Evolutionary conservation across 2,888 invertebrate species (phyloP).

Genomic region (Philopedon plagiatum): DNA sequence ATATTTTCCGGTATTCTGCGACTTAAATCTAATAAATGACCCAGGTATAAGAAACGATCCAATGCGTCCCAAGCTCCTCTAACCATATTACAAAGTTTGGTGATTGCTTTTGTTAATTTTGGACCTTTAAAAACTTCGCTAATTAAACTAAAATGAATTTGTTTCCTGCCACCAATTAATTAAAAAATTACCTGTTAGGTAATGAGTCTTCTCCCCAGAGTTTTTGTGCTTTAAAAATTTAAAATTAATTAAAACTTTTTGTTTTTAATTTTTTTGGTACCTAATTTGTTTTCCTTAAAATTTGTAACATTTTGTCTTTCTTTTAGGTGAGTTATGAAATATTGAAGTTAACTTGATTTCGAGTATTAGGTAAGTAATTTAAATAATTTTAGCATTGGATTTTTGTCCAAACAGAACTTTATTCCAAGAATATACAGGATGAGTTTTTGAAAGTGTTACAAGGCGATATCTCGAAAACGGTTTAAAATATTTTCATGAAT

Average conservation of each 20-base stretch:
- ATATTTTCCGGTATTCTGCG: too few relatives aligned
- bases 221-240: not conserved
- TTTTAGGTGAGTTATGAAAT: not conserved
- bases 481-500: too few relatives aligned
- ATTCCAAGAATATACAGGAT: too few relatives aligned
- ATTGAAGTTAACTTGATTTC: too few relatives aligned
- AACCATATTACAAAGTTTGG: not conserved
- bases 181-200: not conserved
- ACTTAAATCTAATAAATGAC: too few relatives aligned
- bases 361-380: too few relatives aligned
- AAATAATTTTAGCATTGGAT: too few relatives aligned
- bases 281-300: not conserved
- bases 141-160: not conserved
- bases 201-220: not conserved
- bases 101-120: not conserved
- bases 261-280: not conserved
- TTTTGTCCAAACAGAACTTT: too few relatives aligned
- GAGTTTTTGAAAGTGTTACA: too few relatives aligned
- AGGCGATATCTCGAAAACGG: too few relatives aligned
- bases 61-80: too few relatives aligned
- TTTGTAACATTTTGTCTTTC: not conserved
- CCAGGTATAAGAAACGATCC: too few relatives aligned
- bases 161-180: not conserved
- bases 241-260: conserved; percentile 7
- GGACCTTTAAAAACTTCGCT: not conserved